These are phyloP conservation scores for Radopholus similis DNA, from an alignment of 1,140 invertebrate genomes.

Conservation along the genomic window DNA sequence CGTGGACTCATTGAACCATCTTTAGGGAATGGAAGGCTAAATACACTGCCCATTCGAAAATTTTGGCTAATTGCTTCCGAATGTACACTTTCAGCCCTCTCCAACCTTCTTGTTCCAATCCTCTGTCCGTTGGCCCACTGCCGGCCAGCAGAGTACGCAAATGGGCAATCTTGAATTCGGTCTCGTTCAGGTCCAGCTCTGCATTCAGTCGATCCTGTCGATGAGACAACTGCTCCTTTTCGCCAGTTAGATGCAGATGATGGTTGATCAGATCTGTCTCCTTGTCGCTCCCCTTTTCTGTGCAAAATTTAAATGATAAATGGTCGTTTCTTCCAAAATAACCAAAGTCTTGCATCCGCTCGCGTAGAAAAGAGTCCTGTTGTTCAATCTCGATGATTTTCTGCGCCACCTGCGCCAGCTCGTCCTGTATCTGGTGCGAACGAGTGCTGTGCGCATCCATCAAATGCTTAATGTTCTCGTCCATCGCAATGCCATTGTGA, in stretches of 20 bases:
- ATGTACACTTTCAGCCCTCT: background rate
- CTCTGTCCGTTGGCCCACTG: background rate
- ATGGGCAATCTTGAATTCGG: background rate
- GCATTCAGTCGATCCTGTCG: slow-evolving; percentile 8
- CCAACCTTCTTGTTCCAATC: background rate
- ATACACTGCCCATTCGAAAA: background rate
- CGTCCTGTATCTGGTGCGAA: background rate
- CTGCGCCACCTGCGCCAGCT: background rate
- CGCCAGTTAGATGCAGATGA: background rate
- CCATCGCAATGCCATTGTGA: background rate
- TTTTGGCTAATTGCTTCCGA: background rate
- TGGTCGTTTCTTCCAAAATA: background rate
- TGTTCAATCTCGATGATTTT: slow-evolving; percentile 3
- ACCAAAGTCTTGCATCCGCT: background rate
- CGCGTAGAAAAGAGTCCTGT: background rate
- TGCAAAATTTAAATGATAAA: background rate
- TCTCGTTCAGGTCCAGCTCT: slow-evolving; percentile 7
- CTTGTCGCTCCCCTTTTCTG: background rate
- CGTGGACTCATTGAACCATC: background rate
- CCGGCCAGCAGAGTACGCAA: background rate
- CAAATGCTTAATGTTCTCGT: background rate
- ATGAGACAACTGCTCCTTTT: slow-evolving; percentile 13
- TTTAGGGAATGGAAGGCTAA: background rate
- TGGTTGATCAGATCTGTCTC: slow-evolving; percentile 14
- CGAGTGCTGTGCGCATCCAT: background rate